Base-by-base conservation (phyloP, 2,888 invertebrate genomes). In the Ennomos fuscantarius region DNA sequence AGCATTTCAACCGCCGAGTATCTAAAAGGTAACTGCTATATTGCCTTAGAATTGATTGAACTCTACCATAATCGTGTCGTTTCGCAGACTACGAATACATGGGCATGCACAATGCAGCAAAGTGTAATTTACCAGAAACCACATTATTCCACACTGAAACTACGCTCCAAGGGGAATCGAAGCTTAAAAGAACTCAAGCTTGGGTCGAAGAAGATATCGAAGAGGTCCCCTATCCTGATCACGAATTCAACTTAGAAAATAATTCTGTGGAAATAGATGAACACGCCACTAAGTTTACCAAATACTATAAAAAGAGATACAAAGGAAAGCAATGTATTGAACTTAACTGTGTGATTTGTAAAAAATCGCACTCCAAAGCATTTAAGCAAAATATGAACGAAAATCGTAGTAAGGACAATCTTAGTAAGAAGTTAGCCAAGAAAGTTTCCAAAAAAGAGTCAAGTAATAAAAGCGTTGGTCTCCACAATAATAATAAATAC, bases 161-260 rank as follows among this genome's bases (percentile, higher is more conserved):
- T 15, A 9, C 47, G 15, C 40, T 39, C 10, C 52, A 62, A 34
- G 69, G 70, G 12, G 68, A 71, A 49, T 69, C 70, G 1, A 72
- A 72, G 44, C 53, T 80, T 9, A 74, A 81, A 62, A 73, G 81
- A 60, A 80, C 79, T n/a, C 73, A 80, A 63, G 78, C 76, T 13
- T 85, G 85, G 84, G 63, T 83, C 8, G 75, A 82, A 46, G 76
- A 75, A 31, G 81, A 84, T 40, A 61, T 74, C 1, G 75, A 78
- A 50, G 55, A 67, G 5, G 67, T 69, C 2, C 58, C 71, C 9
- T 78, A 71, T 65, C 63, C 69, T 8, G 55, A 73, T 15, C 65
- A 72, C 6, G 69, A 74, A 24, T 10, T 59, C 3, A 62, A 64
- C 24, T 60, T 60, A 37, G 69, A 71, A 24, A 65, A 71, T 35